Base-by-base conservation (phyloP, 2,888 invertebrate genomes). In the Acanthacorydalis orientalis region DNA sequence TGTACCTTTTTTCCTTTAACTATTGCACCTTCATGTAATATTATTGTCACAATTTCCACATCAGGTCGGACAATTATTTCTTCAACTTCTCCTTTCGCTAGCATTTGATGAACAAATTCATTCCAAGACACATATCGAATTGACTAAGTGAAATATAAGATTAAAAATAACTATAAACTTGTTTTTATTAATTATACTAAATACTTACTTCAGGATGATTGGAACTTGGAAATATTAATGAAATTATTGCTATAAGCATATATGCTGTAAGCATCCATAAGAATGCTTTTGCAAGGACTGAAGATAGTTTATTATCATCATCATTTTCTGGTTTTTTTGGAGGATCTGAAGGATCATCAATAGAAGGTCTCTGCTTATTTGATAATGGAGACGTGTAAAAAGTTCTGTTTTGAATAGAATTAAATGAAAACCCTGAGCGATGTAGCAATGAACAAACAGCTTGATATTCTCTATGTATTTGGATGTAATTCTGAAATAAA, bases 91-190 rank as follows among this genome's bases (percentile, higher is more conserved):
- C 96, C 96, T 60, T 87, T 89, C 0, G 87, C 81, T 47, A 97
- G 67, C 87, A 97, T 89, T 51, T 91, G 84, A 64, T 93, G 83
- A 0, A 92, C 78, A 69, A 97, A 97, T 67, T 96, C 95, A 67
- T 92, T 91, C 96, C 96, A 97, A 0, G 91, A 88, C 2, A 92
- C 83, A 62, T 84, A 87, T 32, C 83, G 70, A n/a, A 78, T 70
- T 31, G 76, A 60, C 76, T 78, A 63, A 7, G 66, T 60, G 43
- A 51, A 52, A 8, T n/a, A 15, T 33, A 32, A 31, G 7, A 10
- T 16, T 14, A 6, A 41, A 14, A 41, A 31, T 35, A 46, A 9
- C n/a, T 41, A 14, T 31, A 42, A 16, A 41, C 8, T 41, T 12
- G 2, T 37, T 11, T 12, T 12, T 4, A 37, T 4, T 37, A 12